A percentile compares a stretch with the other conserved stretches of the same genome.
Conservation (phyloP, 2,113 vertebrate species). For the Thunnus maccoyii region DNA sequence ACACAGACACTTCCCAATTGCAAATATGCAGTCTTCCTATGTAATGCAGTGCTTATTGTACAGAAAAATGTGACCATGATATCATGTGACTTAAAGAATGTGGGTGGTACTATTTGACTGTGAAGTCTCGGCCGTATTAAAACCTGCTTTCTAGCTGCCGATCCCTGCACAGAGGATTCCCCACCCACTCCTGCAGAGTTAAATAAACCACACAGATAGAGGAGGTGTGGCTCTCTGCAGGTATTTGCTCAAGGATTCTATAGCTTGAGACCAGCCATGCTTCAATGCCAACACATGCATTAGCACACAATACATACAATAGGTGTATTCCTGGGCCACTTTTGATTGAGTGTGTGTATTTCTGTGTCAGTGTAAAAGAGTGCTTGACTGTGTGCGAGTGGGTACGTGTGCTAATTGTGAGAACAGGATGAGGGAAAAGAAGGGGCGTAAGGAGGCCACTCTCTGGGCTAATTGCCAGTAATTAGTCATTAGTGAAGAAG, state of each 20-base stretch:
- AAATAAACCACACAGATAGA: constrained; percentile 76
- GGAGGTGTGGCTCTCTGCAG: constrained; percentile 65
- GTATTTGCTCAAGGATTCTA: constrained; percentile 75
- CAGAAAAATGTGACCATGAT: constrained; percentile 22
- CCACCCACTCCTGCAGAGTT: constrained; percentile 48
- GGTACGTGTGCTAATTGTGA: constrained; percentile 60
- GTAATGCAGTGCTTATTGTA: constrained; percentile 9
- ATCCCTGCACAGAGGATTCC: constrained; percentile 33
- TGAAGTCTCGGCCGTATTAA: constrained; percentile 44
- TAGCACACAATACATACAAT: constrained; percentile 59
- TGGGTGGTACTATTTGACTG: constrained; percentile 51
- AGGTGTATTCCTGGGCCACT: constrained; percentile 22
- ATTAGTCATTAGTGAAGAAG: constrained; percentile 84
- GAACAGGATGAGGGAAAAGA: constrained; percentile 65
- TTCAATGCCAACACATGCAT: constrained; percentile 32
- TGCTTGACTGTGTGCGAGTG: constrained; percentile 35
- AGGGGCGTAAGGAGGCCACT: constrained; percentile 72
- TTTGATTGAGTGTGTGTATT: constrained; percentile 56
- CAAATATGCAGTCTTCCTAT: constrained; percentile 22
- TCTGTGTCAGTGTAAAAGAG: constrained; percentile 29
- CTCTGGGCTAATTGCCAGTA: constrained; percentile 81
- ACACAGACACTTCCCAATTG: constrained; percentile 34
- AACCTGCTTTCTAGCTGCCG: constrained; percentile 42
- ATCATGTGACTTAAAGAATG: constrained; percentile 75
- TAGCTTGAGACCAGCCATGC: constrained; percentile 38